Evolutionary conservation across 2,797 vertebrate genomes (phyloP).

Genomic region (Lycodopsis pacificus): DNA sequence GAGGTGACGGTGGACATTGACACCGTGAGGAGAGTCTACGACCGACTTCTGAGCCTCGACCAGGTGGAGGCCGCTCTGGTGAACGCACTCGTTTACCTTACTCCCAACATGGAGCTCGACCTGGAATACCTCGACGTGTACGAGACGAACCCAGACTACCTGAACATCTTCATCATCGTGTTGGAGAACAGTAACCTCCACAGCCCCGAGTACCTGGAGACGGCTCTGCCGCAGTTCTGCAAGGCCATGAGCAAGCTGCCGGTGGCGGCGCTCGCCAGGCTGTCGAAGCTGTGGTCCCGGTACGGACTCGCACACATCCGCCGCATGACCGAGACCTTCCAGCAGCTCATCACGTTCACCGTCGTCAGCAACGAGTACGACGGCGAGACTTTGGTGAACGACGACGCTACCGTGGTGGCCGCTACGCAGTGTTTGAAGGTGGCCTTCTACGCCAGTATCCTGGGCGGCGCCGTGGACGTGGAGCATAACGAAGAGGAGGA

Average conservation of each 20-base stretch:
- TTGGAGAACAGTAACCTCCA: conserved; percentile 99
- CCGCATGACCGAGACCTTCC: conserved; percentile 98
- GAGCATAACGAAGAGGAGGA: conserved; percentile 96
- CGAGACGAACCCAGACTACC: conserved; percentile 93
- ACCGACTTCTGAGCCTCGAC: conserved; percentile 91
- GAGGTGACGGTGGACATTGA: conserved; percentile 93
- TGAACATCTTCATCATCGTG: conserved; percentile 96
- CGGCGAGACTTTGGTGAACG: conserved; percentile 92
- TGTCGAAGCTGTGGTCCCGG: conserved; percentile 92
- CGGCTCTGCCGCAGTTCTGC: conserved; percentile 95
- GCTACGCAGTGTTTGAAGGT: conserved; percentile 98
- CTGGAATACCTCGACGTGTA: conserved; percentile 97
- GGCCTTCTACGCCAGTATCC: conserved; percentile 96
- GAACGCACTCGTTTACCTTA: conserved; percentile 95
- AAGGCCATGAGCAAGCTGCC: conserved; percentile 98
- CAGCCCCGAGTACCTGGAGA: conserved; percentile 98
- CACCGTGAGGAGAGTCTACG: conserved; percentile 93
- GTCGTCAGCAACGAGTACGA: conserved; percentile 97
- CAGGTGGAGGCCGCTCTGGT: conserved; percentile 95
- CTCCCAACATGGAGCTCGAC: conserved; percentile 97
- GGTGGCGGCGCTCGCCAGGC: conserved; percentile 89
- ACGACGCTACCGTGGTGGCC: conserved; percentile 95
- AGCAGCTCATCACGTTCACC: conserved; percentile 98
- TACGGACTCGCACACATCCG: conserved; percentile 90
- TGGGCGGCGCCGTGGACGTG: conserved; percentile 92